Percentiles rank a stretch among this genome's conserved stretches.
Conservation (phyloP, 2,888 invertebrate genomes). For the Deroplatys truncata region DNA sequence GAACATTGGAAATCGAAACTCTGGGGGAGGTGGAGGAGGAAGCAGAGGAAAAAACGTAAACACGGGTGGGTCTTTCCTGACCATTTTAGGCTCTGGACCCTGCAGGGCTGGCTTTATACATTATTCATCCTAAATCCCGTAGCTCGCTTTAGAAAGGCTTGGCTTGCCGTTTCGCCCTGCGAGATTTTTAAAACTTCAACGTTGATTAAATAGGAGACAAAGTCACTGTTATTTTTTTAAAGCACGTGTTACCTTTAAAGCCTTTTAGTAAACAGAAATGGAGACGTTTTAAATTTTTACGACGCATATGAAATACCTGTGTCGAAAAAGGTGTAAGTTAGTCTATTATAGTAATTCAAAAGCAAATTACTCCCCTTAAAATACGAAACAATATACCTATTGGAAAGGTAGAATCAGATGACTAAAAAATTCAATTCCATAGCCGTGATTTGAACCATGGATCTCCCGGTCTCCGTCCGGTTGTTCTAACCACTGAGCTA, state of each 20-base stretch:
- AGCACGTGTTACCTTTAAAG: no score
- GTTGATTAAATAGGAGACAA: background rate
- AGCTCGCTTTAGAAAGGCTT: background rate
- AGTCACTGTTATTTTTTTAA: background rate
- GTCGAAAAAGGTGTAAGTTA: background rate
- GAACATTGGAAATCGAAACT: constrained; percentile 13
- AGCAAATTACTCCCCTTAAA: no score
- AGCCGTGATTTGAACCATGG: no score
- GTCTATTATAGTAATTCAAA: no score
- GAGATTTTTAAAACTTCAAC: background rate
- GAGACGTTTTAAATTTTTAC: no score
- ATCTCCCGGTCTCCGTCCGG: no score
- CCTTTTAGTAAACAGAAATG: no score
- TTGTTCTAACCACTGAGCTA: no score
- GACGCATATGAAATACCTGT: background rate
- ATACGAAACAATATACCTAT: no score
- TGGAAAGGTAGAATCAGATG: no score
- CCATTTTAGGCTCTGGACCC: background rate
- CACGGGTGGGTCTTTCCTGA: background rate
- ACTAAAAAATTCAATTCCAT: no score
- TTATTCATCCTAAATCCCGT: background rate
- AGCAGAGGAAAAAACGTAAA: background rate
- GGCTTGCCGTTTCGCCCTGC: background rate
- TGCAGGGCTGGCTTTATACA: background rate
- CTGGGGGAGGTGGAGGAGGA: background rate